Percentiles rank a stretch among this genome's conserved stretches.
These are phyloP conservation scores for Alligator sinensis DNA, from an alignment of 2,113 vertebrate species.

Conservation along the genomic window DNA sequence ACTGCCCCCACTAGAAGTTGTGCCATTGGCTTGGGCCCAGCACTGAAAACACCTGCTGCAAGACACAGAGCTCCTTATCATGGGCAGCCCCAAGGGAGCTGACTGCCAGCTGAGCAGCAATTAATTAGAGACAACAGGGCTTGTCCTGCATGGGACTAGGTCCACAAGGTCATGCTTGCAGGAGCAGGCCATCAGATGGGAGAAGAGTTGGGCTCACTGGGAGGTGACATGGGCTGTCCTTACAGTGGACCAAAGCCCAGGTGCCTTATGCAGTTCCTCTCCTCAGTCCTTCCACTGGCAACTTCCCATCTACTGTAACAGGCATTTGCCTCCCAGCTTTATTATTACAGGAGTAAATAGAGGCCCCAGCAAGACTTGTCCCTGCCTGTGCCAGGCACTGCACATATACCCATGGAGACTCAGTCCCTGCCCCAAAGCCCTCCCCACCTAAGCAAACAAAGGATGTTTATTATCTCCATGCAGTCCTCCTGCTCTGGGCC, in stretches of 20 bases:
- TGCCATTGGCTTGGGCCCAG: not conserved
- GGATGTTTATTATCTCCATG: not conserved
- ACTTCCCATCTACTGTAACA: not conserved
- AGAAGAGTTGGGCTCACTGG: not conserved
- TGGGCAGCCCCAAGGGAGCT: not conserved
- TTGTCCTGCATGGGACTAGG: not conserved
- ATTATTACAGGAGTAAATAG: not conserved
- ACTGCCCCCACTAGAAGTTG: not conserved
- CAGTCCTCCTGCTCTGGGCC: too few species aligned
- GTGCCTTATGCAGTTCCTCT: too few species aligned
- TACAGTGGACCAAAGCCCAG: not conserved
- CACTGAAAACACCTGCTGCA: not conserved
- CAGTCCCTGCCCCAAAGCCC: not conserved
- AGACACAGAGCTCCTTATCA: not conserved
- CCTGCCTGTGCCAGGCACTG: not conserved
- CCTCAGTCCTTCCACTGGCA: not conserved
- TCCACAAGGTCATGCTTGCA: not conserved
- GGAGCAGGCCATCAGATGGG: not conserved
- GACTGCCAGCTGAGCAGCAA: not conserved
- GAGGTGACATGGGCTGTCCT: not conserved
- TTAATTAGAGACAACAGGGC: not conserved
- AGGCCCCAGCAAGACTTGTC: not conserved
- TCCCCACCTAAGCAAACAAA: not conserved
- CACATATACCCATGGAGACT: not conserved
- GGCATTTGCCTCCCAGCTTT: not conserved